Evolutionary conservation across 1,140 invertebrate species (phyloP).

Genomic region (Musca domestica): DNA sequence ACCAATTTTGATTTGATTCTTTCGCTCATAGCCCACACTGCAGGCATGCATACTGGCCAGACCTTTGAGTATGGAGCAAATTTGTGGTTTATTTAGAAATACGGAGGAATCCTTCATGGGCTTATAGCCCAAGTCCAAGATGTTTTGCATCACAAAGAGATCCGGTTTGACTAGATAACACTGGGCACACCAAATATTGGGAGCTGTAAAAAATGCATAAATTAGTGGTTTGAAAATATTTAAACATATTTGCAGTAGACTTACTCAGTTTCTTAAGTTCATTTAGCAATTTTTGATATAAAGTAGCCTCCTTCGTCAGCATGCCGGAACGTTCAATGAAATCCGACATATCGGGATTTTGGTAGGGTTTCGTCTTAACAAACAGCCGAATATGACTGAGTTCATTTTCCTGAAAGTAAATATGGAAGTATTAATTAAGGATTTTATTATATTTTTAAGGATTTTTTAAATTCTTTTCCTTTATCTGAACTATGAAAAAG

Average conservation of each 20-base stretch:
- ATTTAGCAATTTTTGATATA: conserved; percentile 38
- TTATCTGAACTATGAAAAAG: background rate
- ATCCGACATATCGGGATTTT: conserved; percentile 36
- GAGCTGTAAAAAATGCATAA: conserved; percentile 27
- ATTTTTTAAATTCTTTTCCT: background rate
- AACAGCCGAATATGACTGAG: conserved; percentile 33
- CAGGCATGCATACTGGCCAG: conserved; percentile 54
- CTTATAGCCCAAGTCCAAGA: conserved; percentile 45
- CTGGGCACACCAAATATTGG: conserved; percentile 47
- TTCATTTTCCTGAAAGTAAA: conserved; percentile 3
- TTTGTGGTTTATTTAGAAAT: conserved; percentile 39
- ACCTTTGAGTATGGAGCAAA: conserved; percentile 38
- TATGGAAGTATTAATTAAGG: background rate
- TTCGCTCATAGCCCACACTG: conserved; percentile 41
- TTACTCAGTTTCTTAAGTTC: conserved; percentile 40
- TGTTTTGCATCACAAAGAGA: conserved; percentile 54
- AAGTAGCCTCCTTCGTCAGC: conserved; percentile 37
- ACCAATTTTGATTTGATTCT: conserved; percentile 41
- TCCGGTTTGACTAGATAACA: conserved; percentile 50
- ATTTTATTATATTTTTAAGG: too few species aligned
- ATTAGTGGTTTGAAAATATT: background rate
- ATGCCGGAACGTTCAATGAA: conserved; percentile 36
- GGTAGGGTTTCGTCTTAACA: conserved; percentile 41
- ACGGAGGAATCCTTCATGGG: conserved; percentile 28
- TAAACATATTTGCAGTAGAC: conserved; percentile 16